Base-by-base conservation (phyloP, 2,797 vertebrate genomes). In the Brachymystax lenok region DNA sequence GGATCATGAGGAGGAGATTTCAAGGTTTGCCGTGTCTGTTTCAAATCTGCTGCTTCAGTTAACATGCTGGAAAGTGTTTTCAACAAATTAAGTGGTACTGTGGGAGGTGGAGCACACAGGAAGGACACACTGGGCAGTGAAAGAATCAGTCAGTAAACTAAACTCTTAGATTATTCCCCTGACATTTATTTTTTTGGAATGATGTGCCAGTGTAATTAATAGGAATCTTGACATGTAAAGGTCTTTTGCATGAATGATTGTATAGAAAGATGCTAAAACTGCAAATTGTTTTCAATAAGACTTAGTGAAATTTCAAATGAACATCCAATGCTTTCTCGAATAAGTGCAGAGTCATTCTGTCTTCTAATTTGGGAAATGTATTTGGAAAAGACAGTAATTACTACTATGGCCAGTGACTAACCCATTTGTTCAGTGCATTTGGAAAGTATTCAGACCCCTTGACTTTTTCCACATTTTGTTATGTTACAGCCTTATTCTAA, bases 21-120 rank as follows among this genome's bases (percentile, higher is more conserved):
- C 69, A 77, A 70, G 78, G 80, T 82, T 75, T 56, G 6, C 30
- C n/a, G 76, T 71, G 77, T 84, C 85, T 84, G 84, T 82, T 85
- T 88, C 79, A 71, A 77, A 83, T 86, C 83, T 84, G 75, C 73
- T 74, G 75, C 76, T 40, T 6, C 40, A 78, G 78, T 79, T 82
- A 67, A 78, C 63, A 80, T 78, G 73, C 81, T 83, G 77, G 82
- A 82, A 86, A 82, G 61, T 77, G 77, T 84, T 85, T 74, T 80
- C 83, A 63, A 87, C 79, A 80, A 82, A 87, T 85, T 79, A 80
- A 82, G 72, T 76, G 82, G 81, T 80, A 80, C 24, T 52, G 30
- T 40, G n/a, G 70, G 77, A 83, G 73, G 51, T 27, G 69, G 64
- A 78, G 77, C 79, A 75, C 76, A 78, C 83, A 84, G 80, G 40